These are phyloP conservation scores for Agrilus cyanescens DNA, from an alignment of 2,888 invertebrate species.

Conservation along the genomic window DNA sequence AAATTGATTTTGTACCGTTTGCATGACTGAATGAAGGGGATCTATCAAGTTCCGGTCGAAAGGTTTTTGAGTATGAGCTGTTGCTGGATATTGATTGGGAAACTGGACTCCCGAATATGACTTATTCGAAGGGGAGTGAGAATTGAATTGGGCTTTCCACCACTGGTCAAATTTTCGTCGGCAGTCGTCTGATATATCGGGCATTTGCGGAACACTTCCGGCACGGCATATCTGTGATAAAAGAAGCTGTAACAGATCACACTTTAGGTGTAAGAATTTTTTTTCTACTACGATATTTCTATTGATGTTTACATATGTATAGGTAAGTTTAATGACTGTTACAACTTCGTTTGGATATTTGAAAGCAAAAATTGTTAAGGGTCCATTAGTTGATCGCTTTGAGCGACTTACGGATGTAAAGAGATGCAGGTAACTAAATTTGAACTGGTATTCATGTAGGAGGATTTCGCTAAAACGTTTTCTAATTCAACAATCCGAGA, in stretches of 20 bases:
- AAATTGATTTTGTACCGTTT: constrained; percentile 64
- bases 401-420: too few relatives aligned
- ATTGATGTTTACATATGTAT: too few relatives aligned
- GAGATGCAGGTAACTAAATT: too few relatives aligned
- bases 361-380: too few relatives aligned
- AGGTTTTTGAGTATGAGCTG: constrained; percentile 30
- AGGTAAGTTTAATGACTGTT: too few relatives aligned
- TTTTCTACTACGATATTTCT: too few relatives aligned
- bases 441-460: constrained; percentile 5
- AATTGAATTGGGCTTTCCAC: constrained; percentile 69
- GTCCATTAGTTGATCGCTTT: too few relatives aligned
- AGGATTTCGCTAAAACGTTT: constrained; percentile 8
- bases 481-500: constrained; percentile 14
- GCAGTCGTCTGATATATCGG: constrained; percentile 71
- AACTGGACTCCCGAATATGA: constrained; percentile 37
- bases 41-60: constrained; percentile 42
- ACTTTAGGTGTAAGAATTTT: constrained; percentile 4
- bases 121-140: constrained; percentile 34
- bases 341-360: too few relatives aligned
- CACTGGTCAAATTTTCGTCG: constrained; percentile 84
- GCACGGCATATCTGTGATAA: constrained; percentile 76
- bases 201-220: constrained; percentile 52
- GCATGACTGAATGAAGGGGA: constrained; percentile 60
- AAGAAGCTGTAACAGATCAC: constrained; percentile 48
- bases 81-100: constrained; percentile 39